A percentile compares a stretch with the other conserved stretches of the same genome.
Evolutionary conservation across 2,113 vertebrate genomes (phyloP).

Genomic region (Calonectris borealis): DNA sequence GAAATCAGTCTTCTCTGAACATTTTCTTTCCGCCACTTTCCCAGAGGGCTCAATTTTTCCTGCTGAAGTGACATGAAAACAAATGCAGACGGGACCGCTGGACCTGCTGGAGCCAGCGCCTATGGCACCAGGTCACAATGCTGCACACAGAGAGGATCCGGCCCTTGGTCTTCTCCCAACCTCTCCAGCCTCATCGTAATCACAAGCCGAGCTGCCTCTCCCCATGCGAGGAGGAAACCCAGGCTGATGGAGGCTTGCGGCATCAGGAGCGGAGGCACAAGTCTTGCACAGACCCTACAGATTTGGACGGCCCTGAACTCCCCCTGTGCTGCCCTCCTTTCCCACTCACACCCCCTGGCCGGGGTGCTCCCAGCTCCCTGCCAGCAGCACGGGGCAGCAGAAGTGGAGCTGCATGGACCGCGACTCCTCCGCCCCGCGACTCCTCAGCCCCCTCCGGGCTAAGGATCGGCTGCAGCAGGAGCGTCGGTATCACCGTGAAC

Average conservation of each 20-base stretch:
- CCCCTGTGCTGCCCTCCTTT: background rate
- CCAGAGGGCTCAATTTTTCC: background rate
- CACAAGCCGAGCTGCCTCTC: background rate
- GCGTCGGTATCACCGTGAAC: fast-evolving
- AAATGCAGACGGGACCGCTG: background rate
- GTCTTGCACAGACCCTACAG: background rate
- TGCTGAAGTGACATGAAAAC: background rate
- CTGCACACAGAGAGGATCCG: background rate
- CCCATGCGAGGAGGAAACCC: background rate
- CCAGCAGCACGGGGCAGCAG: fast-evolving
- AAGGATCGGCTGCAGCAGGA: background rate
- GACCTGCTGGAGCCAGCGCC: background rate
- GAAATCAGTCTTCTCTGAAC: background rate
- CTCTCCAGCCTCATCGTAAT: fast-evolving
- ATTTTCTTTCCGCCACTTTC: background rate
- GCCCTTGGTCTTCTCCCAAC: background rate
- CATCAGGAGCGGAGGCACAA: background rate
- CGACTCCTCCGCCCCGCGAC: background rate
- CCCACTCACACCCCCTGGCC: fast-evolving
- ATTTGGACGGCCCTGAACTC: background rate
- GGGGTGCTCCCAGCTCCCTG: background rate
- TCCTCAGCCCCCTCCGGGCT: background rate
- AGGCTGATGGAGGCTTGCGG: background rate
- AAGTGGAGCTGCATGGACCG: fast-evolving
- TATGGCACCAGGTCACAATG: fast-evolving